Base-by-base conservation (phyloP, 2,113 vertebrate genomes). In the Cynoglossus semilaevis region DNA sequence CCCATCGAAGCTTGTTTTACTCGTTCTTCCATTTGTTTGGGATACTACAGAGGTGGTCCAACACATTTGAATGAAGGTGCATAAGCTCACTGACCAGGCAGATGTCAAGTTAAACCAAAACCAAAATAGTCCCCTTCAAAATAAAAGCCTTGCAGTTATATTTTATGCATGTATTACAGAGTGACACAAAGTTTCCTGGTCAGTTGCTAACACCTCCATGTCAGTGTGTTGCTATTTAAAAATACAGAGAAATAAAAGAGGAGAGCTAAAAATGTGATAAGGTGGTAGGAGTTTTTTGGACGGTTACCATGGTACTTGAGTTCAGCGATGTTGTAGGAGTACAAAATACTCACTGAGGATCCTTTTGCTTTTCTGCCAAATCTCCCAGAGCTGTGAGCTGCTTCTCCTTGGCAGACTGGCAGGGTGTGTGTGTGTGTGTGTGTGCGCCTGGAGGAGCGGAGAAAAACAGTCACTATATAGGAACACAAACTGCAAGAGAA, bases 241-340 rank as follows among this genome's bases (percentile, higher is more conserved):
- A 4, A 6, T 58, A 36, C 8, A 52, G 41, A 55, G 57, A 10
- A 64, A 40, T 13, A 52, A 29, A 29, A 29, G 6, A 29, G 6
- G 22, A 29, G 22, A 29, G 22, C 22, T 29, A 29, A 29, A 29
- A 29, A 2, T 29, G 22, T 29, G 6, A 29, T 29, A 29, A 29
- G 22, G 22, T 29, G 22, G 22, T 29, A 29, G 22, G 22, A 29
- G 22, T 29, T 29, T 29, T 29, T 34, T 17, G 43, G 40, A 51
- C 62, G 58, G 84, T 85, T 79, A 65, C 83, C 84, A 83, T 83
- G 82, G 82, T 65, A 70, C 64, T 79, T 74, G 61, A 64, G 62
- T 49, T 70, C 57, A 50, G 51, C 9, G 48, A 17, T 62, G 64
- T 56, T 74, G 65, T 57, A 62, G 61, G 58, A 62, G 69, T 57